Evolutionary conservation across 2,113 vertebrate species (phyloP).

Genomic region (Parotia lawesii): DNA sequence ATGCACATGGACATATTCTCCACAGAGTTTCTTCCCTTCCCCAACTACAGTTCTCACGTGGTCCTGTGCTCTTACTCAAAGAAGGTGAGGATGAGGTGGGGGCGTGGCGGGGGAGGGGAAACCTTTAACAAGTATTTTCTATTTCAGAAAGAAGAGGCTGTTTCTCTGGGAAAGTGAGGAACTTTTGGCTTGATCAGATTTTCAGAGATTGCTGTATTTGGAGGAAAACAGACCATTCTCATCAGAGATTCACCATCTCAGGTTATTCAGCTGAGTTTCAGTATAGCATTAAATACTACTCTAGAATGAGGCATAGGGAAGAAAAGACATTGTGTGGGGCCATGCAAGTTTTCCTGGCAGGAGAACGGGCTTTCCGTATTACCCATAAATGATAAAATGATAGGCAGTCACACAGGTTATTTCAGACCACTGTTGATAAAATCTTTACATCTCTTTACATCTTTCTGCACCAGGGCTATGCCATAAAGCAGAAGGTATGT

Average conservation of each 20-base stretch:
- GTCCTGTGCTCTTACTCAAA: not conserved
- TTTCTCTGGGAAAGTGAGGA: not conserved
- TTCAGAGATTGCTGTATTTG: not conserved
- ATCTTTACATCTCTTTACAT: not conserved
- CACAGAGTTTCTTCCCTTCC: not conserved
- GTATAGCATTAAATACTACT: not conserved
- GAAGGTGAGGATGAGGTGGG: not conserved
- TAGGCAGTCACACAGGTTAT: not conserved
- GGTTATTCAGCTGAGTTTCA: not conserved
- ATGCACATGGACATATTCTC: not conserved
- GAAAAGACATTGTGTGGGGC: not conserved
- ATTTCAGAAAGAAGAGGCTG: not conserved
- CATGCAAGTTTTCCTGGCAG: not conserved
- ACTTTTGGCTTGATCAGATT: not conserved
- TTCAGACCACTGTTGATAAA: not conserved
- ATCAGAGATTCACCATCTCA: not conserved
- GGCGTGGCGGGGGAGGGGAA: rapidly evolving
- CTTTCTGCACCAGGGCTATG: not conserved
- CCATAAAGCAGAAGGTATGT: not conserved
- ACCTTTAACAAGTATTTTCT: not conserved
- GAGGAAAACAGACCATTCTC: not conserved
- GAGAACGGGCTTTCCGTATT: not conserved
- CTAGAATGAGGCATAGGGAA: not conserved
- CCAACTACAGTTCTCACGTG: not conserved
- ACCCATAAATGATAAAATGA: not conserved